These are phyloP conservation scores for Ruditapes philippinarum DNA, from an alignment of 1,140 invertebrate genomes.

Conservation along the genomic window DNA sequence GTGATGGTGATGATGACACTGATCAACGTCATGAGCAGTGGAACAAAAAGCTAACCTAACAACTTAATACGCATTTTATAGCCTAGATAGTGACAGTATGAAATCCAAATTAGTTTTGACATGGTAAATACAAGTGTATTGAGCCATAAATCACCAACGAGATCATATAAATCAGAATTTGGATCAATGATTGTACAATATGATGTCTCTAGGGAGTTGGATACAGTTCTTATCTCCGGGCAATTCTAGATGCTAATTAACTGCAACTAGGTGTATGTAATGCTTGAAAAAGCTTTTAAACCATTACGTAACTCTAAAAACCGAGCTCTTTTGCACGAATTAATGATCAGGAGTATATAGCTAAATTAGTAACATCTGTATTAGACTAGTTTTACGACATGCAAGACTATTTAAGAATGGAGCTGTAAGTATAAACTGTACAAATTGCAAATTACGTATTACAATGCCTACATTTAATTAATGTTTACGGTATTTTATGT, in stretches of 20 bases:
- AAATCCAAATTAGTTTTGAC: constrained; percentile 23
- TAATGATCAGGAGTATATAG: not conserved
- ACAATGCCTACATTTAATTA: not conserved
- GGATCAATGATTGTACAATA: constrained; percentile 5
- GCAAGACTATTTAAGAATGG: not conserved
- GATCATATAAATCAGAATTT: constrained; percentile 5
- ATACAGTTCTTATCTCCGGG: not conserved
- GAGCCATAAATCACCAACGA: not conserved
- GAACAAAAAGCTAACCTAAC: too few species aligned
- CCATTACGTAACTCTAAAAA: not conserved
- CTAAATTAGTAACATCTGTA: not conserved
- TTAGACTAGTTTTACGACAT: not conserved
- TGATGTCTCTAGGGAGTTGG: not conserved
- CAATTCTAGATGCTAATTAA: not conserved
- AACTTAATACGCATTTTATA: too few species aligned
- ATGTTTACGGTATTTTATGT: not conserved
- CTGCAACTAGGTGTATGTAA: not conserved
- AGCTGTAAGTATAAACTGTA: not conserved
- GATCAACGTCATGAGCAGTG: too few species aligned
- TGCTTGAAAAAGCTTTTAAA: not conserved
- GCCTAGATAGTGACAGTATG: not conserved
- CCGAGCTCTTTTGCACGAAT: not conserved
- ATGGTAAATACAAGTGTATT: not conserved
- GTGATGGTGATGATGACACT: too few species aligned
- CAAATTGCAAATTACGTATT: not conserved